These are phyloP conservation scores for Catostylus mosaicus DNA, from an alignment of 30 jellyfish, hydroid and myxozoan genomes.

Conservation along the genomic window DNA sequence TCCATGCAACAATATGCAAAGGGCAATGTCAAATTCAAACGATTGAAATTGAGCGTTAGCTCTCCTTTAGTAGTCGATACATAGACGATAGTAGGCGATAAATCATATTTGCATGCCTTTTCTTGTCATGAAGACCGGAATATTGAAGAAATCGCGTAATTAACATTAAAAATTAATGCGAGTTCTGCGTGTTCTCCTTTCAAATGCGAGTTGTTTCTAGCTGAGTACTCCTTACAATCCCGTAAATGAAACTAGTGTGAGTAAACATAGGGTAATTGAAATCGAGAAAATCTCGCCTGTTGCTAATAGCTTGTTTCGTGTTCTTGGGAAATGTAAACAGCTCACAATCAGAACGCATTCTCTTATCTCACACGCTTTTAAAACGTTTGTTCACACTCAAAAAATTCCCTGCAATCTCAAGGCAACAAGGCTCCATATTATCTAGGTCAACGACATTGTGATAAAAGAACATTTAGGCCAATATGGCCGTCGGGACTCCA, in stretches of 20 bases:
- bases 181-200: constrained; percentile 25
- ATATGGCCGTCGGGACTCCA: too few relatives aligned
- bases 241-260: constrained; percentile 6
- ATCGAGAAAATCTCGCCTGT: constrained; percentile 18
- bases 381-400: background rate
- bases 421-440: background rate
- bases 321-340: constrained; percentile 22
- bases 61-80: too few relatives aligned
- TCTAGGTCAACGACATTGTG: too few relatives aligned
- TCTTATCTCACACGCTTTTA: background rate
- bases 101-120: background rate
- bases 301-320: constrained; percentile 39
- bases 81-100: background rate
- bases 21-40: background rate
- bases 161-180: constrained; percentile 36
- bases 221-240: constrained; percentile 23
- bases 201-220: constrained; percentile 11
- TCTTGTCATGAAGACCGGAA: constrained; percentile 13
- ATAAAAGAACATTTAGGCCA: too few relatives aligned
- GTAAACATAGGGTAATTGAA: constrained; percentile 37
- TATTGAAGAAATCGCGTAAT: constrained; percentile 8
- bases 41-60: background rate
- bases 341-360: background rate
- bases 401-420: background rate
- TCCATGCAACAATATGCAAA: background rate